Percentiles rank a stretch among this genome's conserved stretches.
These are phyloP conservation scores for Latrodectus elegans DNA, from an alignment of 2,888 invertebrate species.

Conservation along the genomic window DNA sequence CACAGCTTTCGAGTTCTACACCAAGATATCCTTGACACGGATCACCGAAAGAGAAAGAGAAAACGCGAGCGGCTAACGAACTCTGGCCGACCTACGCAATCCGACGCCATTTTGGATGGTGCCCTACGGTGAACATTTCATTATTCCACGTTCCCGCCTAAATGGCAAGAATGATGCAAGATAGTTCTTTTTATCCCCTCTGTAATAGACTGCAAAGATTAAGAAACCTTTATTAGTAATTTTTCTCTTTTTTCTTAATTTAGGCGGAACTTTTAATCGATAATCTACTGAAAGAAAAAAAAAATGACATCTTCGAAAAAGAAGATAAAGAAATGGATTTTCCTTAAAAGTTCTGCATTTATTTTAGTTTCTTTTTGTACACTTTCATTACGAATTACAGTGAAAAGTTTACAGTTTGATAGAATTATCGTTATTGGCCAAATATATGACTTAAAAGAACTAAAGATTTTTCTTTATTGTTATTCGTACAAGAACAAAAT, in stretches of 20 bases:
- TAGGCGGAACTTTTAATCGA: no score
- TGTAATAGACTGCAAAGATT: not conserved
- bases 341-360: no score
- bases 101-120: constrained; percentile 11
- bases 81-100: constrained; percentile 33
- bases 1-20: not conserved
- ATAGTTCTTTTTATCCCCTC: not conserved
- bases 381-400: no score
- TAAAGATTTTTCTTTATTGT: no score
- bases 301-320: no score
- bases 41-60: constrained; percentile 2
- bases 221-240: not conserved
- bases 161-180: constrained; percentile 42
- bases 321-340: no score
- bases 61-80: constrained; percentile 45
- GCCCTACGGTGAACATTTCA: not conserved
- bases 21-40: constrained; percentile 46
- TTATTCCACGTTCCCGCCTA: constrained; percentile 30
- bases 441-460: no score
- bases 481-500: no score
- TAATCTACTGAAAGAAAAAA: no score
- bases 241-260: not conserved
- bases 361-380: no score
- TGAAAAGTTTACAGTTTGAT: no score
- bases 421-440: no score